Base-by-base conservation (phyloP, 2,113 vertebrate genomes). In the Callorhinus ursinus region DNA sequence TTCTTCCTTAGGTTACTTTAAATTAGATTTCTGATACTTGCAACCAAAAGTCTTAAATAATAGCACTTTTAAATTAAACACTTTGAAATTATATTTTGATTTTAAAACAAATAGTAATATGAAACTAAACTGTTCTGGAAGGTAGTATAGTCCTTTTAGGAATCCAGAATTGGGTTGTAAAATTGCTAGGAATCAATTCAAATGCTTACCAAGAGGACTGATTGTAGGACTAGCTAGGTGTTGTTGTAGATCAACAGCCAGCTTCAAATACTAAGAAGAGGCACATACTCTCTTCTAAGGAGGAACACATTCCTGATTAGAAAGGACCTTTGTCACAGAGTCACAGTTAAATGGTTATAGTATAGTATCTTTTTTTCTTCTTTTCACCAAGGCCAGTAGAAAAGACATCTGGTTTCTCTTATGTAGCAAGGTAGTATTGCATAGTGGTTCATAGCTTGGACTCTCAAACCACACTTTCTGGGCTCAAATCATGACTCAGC, bases 61-160 rank as follows among this genome's bases (percentile, higher is more conserved):
- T 77, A 87, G 26, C 11, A 63, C 71, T 95, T 90, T 88, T 51
- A n/a, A 76, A 77, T 92, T 79, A 53, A 95, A 88, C 49, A 80
- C 57, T 67, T 86, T 94, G 69, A 90, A 96, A 94, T 77, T 82
- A 80, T 61, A 57, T 55, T 93, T 93, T 79, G 11, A 69, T 87
- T 77, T 69, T 71, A 83, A 94, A 88, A 55, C 31, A 72, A 83
- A 49, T 42, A 5, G n/a, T 12, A 65, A 63, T 49, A 77, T 69
- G 2, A 33, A 36, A 81, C 65, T 42, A 67, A 76, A n/a, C 63
- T 81, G 16, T 69, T 86, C 39, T 76, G 39, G 26, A 87, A 86
- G n/a, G 21, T 49, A 82, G 14, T 53, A 46, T 15, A n/a, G 36
- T 28, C 13, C 4, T 93, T 69, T 87, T 57, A 93, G 22, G 67